phyloP scores from a whole-genome alignment of 2,797 vertebrate genomes.

The Onychomys arenicola region DNA sequence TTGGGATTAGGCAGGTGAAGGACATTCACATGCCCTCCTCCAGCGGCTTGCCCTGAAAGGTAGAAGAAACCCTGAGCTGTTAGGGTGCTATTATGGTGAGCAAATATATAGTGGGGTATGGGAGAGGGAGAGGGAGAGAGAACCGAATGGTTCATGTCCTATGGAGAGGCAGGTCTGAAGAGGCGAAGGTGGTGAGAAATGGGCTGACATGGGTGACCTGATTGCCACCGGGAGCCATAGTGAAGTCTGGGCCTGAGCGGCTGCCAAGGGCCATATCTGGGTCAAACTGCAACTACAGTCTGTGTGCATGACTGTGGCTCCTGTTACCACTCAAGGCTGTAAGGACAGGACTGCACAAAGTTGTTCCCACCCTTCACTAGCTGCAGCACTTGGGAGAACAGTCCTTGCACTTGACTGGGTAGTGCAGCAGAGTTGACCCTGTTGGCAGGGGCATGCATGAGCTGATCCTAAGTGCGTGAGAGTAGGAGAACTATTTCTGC shows the following conservation, averaged over 20 bases:
- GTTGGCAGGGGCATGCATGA: neutral
- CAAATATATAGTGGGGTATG: no score
- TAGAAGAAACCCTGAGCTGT: neutral
- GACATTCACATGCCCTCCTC: neutral
- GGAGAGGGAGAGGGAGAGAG: no score
- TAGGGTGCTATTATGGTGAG: no score
- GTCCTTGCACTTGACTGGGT: neutral
- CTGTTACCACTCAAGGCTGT: neutral
- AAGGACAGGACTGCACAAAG: neutral
- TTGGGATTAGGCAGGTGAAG: neutral
- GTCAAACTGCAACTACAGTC: no score
- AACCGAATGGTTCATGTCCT: neutral
- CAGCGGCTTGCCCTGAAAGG: neutral
- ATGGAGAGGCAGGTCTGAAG: neutral
- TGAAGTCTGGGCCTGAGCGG: neutral
- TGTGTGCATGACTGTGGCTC: no score
- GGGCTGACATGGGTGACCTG: neutral
- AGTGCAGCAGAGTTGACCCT: neutral
- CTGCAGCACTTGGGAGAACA: neutral
- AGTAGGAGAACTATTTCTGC: neutral
- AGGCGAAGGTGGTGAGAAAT: neutral
- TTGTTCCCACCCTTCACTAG: no score
- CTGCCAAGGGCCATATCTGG: no score
- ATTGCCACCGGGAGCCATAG: neutral
- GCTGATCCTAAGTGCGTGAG: neutral